Evolutionary conservation across 2,113 vertebrate species (phyloP), one percentile per base, ranked within the genome.

Genomic region (Phalacrocorax pelagicus): DNA sequence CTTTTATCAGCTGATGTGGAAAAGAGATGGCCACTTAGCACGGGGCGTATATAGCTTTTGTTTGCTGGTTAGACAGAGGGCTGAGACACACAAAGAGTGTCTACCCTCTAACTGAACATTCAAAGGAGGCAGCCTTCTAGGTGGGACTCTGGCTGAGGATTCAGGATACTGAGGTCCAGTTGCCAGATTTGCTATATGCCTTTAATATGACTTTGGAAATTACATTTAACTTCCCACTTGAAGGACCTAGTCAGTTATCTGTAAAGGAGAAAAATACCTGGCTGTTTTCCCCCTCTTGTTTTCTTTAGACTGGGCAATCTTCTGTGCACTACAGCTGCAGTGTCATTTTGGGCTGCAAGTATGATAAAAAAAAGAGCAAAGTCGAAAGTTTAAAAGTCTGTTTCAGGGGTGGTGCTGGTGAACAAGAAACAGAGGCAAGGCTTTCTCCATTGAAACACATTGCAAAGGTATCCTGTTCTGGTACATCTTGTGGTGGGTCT

Each of bases 211-310:
- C 26, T n/a, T 67, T 59, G 44, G 18, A 58, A 92, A 71, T 73
- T 4, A 2, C 30, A 49, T 70, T 86, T 70, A 71, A 54, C 18
- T n/a, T 86, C 47, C 30, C 5, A 7, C 3, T 71, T 71, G 36
- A 62, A 91, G 17, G 8, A 67, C 13, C 7, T 58, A 34, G 61
- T 74, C 42, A 62, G 11, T 86, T n/a, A 44, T 17, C 52, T 46
- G 15, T 42, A 67, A 72, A 67, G 29, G 62, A 55, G 8, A 54
- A 71, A 62, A 58, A 46, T 8, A 58, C 4, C 36, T 22, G 5
- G 5, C 0, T 2, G 34, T 81, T 59, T 34, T 3, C 16, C 15
- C 3, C 5, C 6, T 70, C 12, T 67, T 15, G 4, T 32, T 86
- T 20, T 62, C 6, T 88, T 73, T 78, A 81, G 21, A 47, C 14